Evolutionary conservation across 2,113 vertebrate genomes (phyloP).

Genomic region (Dicrurus megarhynchus): DNA sequence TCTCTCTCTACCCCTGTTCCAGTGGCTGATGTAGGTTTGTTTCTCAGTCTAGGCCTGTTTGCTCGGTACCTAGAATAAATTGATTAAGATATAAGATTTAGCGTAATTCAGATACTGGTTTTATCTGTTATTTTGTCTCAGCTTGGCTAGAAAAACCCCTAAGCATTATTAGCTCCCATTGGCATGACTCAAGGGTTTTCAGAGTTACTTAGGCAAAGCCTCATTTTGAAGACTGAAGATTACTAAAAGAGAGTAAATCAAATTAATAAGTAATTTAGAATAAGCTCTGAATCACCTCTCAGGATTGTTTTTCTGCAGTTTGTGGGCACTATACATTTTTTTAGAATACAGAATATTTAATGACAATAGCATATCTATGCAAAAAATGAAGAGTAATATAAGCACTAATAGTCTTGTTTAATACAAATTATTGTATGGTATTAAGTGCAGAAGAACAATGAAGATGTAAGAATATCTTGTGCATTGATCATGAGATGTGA

Average conservation of each 20-base stretch:
- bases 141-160: background rate
- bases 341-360: background rate
- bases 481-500: background rate
- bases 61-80: background rate
- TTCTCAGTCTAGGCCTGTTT: background rate
- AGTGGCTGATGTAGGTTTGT: background rate
- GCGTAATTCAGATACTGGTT: background rate
- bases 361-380: background rate
- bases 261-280: background rate
- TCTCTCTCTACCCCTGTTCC: background rate
- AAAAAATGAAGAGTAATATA: background rate
- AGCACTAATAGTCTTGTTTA: background rate
- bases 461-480: background rate
- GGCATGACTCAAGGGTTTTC: background rate
- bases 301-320: background rate
- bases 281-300: background rate
- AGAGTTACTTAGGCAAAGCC: background rate
- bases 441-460: background rate
- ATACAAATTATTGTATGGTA: background rate
- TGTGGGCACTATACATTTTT: background rate
- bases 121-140: background rate
- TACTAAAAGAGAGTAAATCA: background rate
- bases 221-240: background rate
- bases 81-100: background rate
- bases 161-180: background rate